Evolutionary conservation across 2,113 vertebrate genomes (phyloP).

Genomic region (Alligator sinensis): DNA sequence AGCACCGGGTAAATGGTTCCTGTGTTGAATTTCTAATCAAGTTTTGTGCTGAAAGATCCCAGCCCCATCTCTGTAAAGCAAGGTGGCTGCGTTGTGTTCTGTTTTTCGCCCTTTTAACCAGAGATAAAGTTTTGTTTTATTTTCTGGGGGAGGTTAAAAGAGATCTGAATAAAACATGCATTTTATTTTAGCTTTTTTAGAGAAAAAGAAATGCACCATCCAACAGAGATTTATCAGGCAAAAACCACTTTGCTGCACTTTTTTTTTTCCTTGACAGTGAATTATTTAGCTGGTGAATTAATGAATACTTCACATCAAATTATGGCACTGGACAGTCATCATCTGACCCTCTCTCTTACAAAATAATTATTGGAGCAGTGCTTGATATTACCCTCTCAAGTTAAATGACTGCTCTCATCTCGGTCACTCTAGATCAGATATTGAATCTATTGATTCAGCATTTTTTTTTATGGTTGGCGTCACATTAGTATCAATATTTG

Average conservation of each 20-base stretch:
- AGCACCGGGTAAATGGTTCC: background rate
- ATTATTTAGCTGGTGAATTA: background rate
- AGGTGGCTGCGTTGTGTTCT: constrained; percentile 1
- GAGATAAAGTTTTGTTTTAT: background rate
- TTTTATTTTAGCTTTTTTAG: background rate
- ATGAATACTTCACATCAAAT: constrained; percentile 45
- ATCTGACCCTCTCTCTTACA: background rate
- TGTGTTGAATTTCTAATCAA: background rate
- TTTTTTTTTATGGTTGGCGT: background rate
- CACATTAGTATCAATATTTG: background rate
- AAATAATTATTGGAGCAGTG: background rate
- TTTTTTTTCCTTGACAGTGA: background rate
- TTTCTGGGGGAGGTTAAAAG: background rate
- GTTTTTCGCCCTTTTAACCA: background rate
- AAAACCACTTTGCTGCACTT: background rate
- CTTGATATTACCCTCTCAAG: fast-evolving
- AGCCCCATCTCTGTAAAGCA: background rate
- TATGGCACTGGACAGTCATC: background rate
- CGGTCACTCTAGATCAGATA: background rate
- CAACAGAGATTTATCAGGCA: background rate
- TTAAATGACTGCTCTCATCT: background rate
- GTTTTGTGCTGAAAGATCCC: background rate
- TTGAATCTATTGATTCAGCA: background rate
- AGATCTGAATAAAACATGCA: constrained; percentile 4
- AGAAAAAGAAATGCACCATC: background rate